A percentile compares a stretch with the other conserved stretches of the same genome.
phyloP scores from a whole-genome alignment of 2,113 vertebrate species.

The Hippocampus mohnikei region DNA sequence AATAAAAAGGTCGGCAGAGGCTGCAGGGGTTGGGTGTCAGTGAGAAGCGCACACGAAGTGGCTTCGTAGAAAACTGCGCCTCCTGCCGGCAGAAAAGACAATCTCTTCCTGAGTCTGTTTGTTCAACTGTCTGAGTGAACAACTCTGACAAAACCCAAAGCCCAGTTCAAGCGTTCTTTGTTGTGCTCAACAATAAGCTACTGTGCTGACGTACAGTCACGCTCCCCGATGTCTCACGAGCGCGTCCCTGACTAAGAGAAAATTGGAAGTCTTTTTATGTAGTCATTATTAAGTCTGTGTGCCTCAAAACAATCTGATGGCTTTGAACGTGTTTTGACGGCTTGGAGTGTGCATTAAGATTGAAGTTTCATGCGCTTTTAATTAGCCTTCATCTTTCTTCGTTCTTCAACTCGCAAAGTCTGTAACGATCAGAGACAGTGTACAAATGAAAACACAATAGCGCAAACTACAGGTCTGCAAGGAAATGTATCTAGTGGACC shows the following conservation, averaged over 20 bases:
- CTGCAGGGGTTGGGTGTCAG: too few species aligned
- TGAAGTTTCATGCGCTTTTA: conserved; percentile 36
- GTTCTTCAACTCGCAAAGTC: conserved; percentile 4
- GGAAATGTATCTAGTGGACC: neutral
- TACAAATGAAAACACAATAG: neutral
- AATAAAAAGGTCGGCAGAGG: too few species aligned
- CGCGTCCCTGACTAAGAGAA: neutral
- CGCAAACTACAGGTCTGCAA: neutral
- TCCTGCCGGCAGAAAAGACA: too few species aligned
- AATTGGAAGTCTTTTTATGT: conserved; percentile 3
- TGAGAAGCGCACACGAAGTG: too few species aligned
- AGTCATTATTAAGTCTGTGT: conserved; percentile 1
- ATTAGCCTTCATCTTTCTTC: conserved; percentile 10
- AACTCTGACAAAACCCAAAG: too few species aligned
- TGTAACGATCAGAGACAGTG: neutral
- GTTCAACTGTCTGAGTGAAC: too few species aligned
- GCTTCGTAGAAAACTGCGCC: too few species aligned
- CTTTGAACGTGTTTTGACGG: conserved; percentile 14
- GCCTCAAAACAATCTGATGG: conserved; percentile 8
- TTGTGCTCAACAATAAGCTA: neutral
- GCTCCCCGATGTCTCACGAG: neutral
- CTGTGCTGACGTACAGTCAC: neutral
- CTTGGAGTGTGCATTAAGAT: conserved; percentile 27
- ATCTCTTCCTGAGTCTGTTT: too few species aligned
- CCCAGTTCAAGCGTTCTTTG: neutral